Evolutionary conservation across 2,888 invertebrate species (phyloP).

Genomic region (Meta bourneti): DNA sequence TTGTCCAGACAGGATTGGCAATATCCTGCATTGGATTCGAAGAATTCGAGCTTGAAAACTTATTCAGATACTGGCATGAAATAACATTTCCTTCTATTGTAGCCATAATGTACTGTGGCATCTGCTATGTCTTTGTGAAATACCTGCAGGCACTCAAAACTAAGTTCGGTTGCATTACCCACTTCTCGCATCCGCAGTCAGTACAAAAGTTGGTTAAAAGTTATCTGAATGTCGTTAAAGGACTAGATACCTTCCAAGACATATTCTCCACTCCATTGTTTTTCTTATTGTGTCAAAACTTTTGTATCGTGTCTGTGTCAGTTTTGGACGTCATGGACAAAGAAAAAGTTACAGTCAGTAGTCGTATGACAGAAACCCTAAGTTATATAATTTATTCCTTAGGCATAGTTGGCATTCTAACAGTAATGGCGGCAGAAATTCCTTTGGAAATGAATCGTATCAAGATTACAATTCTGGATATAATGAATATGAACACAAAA

Average conservation of each 20-base stretch:
- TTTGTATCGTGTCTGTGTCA: neutral
- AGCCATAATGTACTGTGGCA: neutral
- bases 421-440: slow-evolving; percentile 2
- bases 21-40: neutral
- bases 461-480: neutral
- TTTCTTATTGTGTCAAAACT: neutral
- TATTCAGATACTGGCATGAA: neutral
- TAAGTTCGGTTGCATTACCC: neutral
- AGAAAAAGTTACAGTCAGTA: too few species aligned
- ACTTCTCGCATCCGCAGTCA: neutral
- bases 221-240: neutral
- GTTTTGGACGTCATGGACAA: neutral
- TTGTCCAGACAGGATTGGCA: neutral
- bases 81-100: slow-evolving; percentile 12
- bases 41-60: neutral
- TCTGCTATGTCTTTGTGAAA: neutral
- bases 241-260: slow-evolving; percentile 7
- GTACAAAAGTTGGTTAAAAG: neutral
- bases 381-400: neutral
- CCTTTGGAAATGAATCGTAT: slow-evolving; percentile 8
- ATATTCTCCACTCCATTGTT: neutral
- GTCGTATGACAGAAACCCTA: neutral
- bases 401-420: neutral
- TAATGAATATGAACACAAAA: neutral
- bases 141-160: neutral